A percentile compares a stretch with the other conserved stretches of the same genome.
These are phyloP conservation scores for Cepaea nemoralis DNA, from an alignment of 1,140 invertebrate species.

Conservation along the genomic window DNA sequence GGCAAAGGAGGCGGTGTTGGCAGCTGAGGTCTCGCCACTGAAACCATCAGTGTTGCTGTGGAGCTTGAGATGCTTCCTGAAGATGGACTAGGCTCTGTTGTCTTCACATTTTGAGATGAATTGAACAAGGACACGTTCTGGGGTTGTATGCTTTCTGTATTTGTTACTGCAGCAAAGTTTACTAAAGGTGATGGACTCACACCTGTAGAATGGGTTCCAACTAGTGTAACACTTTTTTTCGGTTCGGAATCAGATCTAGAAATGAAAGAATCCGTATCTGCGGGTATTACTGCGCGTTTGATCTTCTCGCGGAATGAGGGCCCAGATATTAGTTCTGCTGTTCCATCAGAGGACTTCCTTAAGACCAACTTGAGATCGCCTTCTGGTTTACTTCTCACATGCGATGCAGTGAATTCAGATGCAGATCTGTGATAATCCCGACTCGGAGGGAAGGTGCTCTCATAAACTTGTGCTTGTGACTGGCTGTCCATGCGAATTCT, in stretches of 20 bases:
- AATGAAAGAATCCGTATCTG: not conserved
- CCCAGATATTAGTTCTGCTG: constrained; percentile 34
- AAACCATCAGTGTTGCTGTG: not conserved
- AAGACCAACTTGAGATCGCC: constrained; percentile 35
- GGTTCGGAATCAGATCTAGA: not conserved
- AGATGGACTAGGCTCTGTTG: not conserved
- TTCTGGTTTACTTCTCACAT: constrained; percentile 22
- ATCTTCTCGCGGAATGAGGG: constrained; percentile 18
- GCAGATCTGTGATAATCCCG: constrained; percentile 8
- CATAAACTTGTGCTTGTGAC: constrained; percentile 36
- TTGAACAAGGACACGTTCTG: not conserved
- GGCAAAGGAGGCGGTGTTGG: not conserved
- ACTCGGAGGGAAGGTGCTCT: not conserved
- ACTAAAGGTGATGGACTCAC: not conserved
- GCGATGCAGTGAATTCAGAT: not conserved
- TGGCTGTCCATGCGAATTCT: constrained; percentile 37
- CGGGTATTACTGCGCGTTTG: not conserved
- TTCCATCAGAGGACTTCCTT: constrained; percentile 35
- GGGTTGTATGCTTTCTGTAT: not conserved
- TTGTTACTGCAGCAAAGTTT: not conserved
- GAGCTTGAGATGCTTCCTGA: no score
- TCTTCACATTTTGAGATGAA: not conserved
- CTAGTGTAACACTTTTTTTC: not conserved
- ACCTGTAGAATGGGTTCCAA: not conserved
- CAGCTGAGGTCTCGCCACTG: not conserved